Base-by-base conservation (phyloP, 1,140 invertebrate genomes). In the Chymomyza costata region DNA sequence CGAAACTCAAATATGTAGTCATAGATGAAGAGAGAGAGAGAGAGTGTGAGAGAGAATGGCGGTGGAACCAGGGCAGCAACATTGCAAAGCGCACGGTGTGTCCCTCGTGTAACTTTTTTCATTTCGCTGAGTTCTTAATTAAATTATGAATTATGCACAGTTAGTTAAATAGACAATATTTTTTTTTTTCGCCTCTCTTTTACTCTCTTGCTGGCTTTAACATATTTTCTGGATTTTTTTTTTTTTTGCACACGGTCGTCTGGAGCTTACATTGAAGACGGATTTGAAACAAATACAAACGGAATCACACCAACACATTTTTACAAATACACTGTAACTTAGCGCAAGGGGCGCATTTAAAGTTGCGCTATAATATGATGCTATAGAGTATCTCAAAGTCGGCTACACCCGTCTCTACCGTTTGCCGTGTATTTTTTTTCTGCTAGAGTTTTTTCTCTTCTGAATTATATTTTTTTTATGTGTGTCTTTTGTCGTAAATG, bases 81-180 rank as follows among this genome's bases (percentile, higher is more conserved):
- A 28, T 25, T 25, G 40, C 30, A 19, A 41, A 25, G 13, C n/a
- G 11, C 17, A 41, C 21, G 14, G 25, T 21, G 18, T 32, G 32
- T 56, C 52, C 57, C 60, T 64, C 17, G 57, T 61, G 59, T 58
- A 63, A 53, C 49, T 64, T 64, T 64, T 64, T 54, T 67, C 56
- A 60, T 59, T 67, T 67, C 59, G 65, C 58, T 71, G 61, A 57
- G 62, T 71, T 71, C 65, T 71, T 71, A 71, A 71, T 71, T 71
- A 71, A 71, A 71, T 71, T 71, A 71, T 71, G 67, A 71, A 71
- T 71, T 71, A 71, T 71, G 67, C 67, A 71, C 67, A 67, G 60
- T 71, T 67, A 71, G 64, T 71, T 71, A 67, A 67, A 60, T 66
- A 67, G 64, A 71, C 65, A 57, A 49, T 35, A 43, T 53, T 49